These are phyloP conservation scores for Pseudolaguvia tuberculata DNA, from an alignment of 2,113 vertebrate genomes.

Conservation along the genomic window DNA sequence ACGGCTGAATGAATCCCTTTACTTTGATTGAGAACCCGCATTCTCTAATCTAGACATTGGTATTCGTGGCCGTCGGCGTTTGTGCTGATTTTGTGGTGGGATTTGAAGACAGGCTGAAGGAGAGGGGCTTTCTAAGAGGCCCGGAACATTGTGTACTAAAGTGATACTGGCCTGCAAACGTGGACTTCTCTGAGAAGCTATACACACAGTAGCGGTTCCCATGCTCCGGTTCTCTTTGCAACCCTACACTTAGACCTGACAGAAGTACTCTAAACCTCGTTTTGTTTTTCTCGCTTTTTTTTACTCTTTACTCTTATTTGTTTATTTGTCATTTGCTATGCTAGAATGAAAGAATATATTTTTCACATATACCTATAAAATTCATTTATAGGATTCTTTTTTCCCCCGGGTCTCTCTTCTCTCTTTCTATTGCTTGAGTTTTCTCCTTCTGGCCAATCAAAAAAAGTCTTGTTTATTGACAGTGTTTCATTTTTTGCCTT, in stretches of 20 bases:
- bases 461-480: too few species aligned
- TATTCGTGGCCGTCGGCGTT: slow-evolving; percentile 38
- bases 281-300: slow-evolving; percentile 7
- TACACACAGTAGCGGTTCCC: slow-evolving; percentile 45
- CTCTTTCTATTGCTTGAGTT: too few species aligned
- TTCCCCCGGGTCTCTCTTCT: too few species aligned
- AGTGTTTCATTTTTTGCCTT: too few species aligned
- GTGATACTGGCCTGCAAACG: slow-evolving; percentile 44
- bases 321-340: slow-evolving; percentile 7
- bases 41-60: slow-evolving; percentile 52
- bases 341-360: background rate
- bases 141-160: slow-evolving; percentile 32
- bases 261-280: slow-evolving; percentile 30
- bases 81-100: slow-evolving; percentile 39
- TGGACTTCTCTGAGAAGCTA: slow-evolving; percentile 41
- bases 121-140: slow-evolving; percentile 37
- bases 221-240: slow-evolving; percentile 42
- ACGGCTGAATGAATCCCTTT: slow-evolving; percentile 33
- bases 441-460: too few species aligned
- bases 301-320: background rate
- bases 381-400: too few species aligned
- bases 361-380: background rate
- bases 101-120: slow-evolving; percentile 39
- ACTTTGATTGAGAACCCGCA: slow-evolving; percentile 7
- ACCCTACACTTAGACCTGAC: slow-evolving; percentile 28